These are phyloP conservation scores for Caenorhabditis remanei DNA, from an alignment of 1,140 invertebrate species.

Conservation along the genomic window DNA sequence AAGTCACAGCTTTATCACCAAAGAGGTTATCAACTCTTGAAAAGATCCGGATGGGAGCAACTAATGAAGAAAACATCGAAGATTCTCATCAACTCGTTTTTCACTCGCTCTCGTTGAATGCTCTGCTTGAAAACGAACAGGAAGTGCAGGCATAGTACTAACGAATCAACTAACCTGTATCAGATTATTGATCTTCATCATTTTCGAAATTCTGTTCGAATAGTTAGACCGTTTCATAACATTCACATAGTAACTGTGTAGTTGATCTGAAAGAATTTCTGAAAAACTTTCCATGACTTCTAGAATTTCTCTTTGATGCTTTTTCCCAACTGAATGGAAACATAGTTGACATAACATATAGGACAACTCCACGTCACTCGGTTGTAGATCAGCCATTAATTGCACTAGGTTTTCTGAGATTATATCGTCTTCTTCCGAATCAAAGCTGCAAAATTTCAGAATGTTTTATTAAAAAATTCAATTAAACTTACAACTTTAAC, in stretches of 20 bases:
- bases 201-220: background rate
- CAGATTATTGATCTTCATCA: constrained; percentile 13
- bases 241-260: background rate
- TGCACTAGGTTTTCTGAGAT: background rate
- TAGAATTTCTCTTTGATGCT: constrained; percentile 11
- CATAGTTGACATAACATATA: constrained; percentile 1
- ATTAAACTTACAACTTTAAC: background rate
- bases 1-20: too few relatives aligned
- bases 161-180: background rate
- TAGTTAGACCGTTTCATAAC: background rate
- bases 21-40: background rate
- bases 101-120: background rate
- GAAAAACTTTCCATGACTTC: background rate
- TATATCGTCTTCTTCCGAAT: background rate
- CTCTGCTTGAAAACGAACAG: background rate
- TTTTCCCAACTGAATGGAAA: constrained; percentile 7
- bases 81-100: background rate
- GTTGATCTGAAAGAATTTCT: background rate
- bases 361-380: background rate
- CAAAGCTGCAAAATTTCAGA: too few relatives aligned
- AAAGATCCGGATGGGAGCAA: constrained; percentile 3
- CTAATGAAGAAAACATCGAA: constrained; percentile 7
- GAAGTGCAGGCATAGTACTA: background rate
- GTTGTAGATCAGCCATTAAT: background rate
- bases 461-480: background rate